Base-by-base conservation (phyloP, 2,888 invertebrate species). In the Chymomyza caudatula region DNA sequence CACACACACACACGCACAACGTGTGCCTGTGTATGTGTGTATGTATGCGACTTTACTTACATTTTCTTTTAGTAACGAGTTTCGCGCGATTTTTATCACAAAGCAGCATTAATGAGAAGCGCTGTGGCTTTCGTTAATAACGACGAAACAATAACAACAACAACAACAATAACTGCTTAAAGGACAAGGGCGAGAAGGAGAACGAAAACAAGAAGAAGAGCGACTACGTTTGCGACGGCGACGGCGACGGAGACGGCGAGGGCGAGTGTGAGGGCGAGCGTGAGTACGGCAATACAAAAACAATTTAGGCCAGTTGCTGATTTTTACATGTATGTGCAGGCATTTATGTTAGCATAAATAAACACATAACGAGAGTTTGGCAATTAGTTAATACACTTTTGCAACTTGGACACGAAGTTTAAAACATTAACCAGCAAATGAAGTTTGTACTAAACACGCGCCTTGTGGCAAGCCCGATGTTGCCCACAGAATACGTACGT, bases 11-110 rank as follows among this genome's bases (percentile, higher is more conserved):
- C 22, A 13, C 4, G 11, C 52, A 19, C 11, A 29, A n/a, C n/a
- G n/a, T n/a, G n/a, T n/a, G n/a, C n/a, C n/a, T 2, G 3, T 23
- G n/a, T 56, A 43, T 42, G 20, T 2, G 29, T 11, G 11, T 13
- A 25, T 25, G 25, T 25, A 25, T 25, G 29, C 29, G 11, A n/a
- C n/a, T 37, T 11, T 56, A 67, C 67, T 42, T 67, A 69, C 57
- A 43, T 69, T 60, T 56, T 25, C 60, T 8, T 4, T 20, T 60
- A 23, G 57, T 19, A 59, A 52, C 47, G 56, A 58, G 53, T 56
- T 25, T 57, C 43, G 47, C 64, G 54, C 60, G 51, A 42, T 61
- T 43, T 20, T 65, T 60, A 70, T 57, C 64, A 64, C 60, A 65
- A 49, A 17, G 55, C 43, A 54, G 43, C 64, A 62, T 67, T 64